Evolutionary conservation across 2,113 vertebrate genomes (phyloP).

Genomic region (Phylloscopus trochiloides): DNA sequence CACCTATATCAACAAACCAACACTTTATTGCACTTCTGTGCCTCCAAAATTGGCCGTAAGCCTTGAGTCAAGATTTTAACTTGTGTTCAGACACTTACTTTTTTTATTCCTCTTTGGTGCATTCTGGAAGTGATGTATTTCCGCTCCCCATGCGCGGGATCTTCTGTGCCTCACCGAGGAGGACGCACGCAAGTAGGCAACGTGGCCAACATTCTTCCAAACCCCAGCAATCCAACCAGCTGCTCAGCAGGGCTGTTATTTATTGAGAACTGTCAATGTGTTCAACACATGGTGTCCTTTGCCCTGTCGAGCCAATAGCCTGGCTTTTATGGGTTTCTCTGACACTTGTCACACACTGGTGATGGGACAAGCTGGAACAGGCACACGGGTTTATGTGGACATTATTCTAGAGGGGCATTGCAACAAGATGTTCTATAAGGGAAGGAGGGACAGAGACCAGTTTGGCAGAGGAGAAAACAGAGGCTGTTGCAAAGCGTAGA

Average conservation of each 20-base stretch:
- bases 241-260: constrained; percentile 32
- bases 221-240: constrained; percentile 23
- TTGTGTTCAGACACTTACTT: not conserved
- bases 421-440: not conserved
- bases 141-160: not conserved
- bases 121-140: constrained; percentile 44
- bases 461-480: constrained; percentile 8
- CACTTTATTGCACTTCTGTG: not conserved
- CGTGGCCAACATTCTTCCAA: constrained; percentile 51
- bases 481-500: constrained; percentile 6
- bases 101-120: not conserved
- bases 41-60: not conserved
- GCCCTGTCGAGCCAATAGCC: not conserved
- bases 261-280: constrained; percentile 49
- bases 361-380: not conserved
- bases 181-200: constrained; percentile 37
- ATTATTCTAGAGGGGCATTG: not conserved
- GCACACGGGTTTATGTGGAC: not conserved
- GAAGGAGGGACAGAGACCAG: not conserved
- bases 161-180: constrained; percentile 18
- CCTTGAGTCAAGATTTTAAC: not conserved
- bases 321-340: constrained; percentile 1
- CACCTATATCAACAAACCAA: not conserved
- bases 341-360: constrained; percentile 35
- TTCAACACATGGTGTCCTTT: constrained; percentile 49